Conservation (phyloP, 2,113 vertebrate genomes). For the Bos javanicus region DNA sequence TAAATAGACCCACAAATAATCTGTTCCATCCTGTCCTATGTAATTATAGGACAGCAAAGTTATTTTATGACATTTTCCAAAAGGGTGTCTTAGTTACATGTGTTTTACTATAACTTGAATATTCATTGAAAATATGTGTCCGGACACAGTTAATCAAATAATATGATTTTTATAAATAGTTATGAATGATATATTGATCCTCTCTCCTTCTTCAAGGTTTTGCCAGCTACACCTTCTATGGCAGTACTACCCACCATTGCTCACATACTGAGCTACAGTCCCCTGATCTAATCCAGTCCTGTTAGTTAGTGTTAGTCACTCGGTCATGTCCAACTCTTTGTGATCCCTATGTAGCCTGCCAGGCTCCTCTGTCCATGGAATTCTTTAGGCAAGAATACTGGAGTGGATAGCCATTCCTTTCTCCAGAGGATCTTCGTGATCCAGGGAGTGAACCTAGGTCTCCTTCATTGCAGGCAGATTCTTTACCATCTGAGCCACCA, state of each 20-base stretch:
- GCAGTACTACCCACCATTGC: too few relatives aligned
- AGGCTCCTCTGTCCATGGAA: background rate
- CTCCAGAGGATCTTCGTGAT: background rate
- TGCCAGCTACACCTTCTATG: background rate
- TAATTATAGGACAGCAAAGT: conserved; percentile 23
- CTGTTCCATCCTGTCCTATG: background rate
- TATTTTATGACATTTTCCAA: conserved; percentile 31
- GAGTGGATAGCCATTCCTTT: background rate
- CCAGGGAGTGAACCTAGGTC: background rate
- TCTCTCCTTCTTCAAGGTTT: background rate
- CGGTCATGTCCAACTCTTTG: background rate
- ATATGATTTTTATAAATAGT: background rate
- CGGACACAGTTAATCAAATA: background rate
- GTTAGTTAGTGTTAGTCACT: background rate
- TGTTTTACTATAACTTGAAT: background rate
- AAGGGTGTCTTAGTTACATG: background rate
- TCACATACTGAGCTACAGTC: background rate
- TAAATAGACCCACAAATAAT: background rate
- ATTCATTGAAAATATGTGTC: background rate
- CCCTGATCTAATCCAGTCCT: background rate
- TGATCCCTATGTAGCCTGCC: background rate
- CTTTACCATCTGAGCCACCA: background rate
- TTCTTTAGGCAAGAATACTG: background rate
- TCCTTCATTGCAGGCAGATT: background rate
- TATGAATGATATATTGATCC: background rate